These are phyloP conservation scores for Zonotrichia leucophrys DNA, from an alignment of 2,113 vertebrate genomes.

Conservation along the genomic window DNA sequence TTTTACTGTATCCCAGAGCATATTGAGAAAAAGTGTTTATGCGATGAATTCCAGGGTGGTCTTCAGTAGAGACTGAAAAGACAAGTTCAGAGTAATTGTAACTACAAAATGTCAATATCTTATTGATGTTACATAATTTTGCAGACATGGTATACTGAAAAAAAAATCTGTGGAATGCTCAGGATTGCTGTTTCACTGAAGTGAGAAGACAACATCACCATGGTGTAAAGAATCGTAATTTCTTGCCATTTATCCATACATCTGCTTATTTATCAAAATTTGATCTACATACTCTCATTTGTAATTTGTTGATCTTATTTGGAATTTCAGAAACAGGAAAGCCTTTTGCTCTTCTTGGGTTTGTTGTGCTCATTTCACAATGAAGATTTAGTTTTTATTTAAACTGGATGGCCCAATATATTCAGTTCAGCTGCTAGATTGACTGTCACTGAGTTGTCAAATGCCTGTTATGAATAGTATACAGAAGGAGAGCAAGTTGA, in stretches of 20 bases:
- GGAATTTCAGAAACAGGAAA: background rate
- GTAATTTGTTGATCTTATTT: background rate
- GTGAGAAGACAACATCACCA: background rate
- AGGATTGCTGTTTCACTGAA: background rate
- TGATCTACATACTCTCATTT: background rate
- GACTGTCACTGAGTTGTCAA: constrained; percentile 38
- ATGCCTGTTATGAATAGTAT: constrained; percentile 15
- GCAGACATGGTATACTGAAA: background rate
- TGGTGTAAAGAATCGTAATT: background rate
- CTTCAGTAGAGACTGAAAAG: background rate
- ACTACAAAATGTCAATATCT: background rate
- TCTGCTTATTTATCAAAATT: background rate
- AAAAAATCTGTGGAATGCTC: background rate
- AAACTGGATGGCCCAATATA: background rate
- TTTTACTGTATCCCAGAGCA: background rate
- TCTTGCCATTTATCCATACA: background rate
- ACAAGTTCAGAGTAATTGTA: background rate
- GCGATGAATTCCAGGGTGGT: background rate
- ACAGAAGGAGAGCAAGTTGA: constrained; percentile 49
- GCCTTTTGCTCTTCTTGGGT: background rate
- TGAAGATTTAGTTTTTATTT: constrained; percentile 14
- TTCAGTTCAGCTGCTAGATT: background rate
- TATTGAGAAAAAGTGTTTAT: background rate
- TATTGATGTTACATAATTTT: background rate
- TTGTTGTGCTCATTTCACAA: background rate